Base-by-base conservation (phyloP, 1,140 invertebrate genomes). In the Conopomorpha cramerella region DNA sequence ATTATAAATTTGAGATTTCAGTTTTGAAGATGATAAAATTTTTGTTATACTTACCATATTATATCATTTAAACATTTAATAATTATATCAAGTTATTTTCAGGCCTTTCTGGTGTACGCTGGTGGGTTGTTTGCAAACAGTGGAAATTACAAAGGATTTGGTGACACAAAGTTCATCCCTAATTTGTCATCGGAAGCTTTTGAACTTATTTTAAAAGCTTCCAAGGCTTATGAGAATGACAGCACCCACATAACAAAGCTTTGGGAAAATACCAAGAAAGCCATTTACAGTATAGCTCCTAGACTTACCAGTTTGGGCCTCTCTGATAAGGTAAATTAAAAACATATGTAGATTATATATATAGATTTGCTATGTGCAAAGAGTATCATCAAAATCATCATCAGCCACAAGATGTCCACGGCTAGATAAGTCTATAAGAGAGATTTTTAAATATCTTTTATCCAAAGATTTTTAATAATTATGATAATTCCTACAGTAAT, bases 71-170 rank as follows among this genome's bases (percentile, higher is more conserved):
- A 16, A 19, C 4, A 19, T 1, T 19, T 16, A 15, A 12, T 38
- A 16, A 23, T 43, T 34, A 33, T 35, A 18, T 41, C 15, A 18
- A 34, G n/a, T n/a, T n/a, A n/a, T 44, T 82, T 81, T 32, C 53
- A 93, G 90, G 89, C 91, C 34, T 85, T 95, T 42, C 62, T 94
- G 12, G 87, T 94, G 2, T 97, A 96, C 73, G 73, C 86, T n/a
- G 86, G 86, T 58, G 91, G 88, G 1, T 60, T 95, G 16, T 91
- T 93, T 59, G 81, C 85, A 13, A 95, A 96, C 70, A 81, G 87
- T 57, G 95, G 95, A 16, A 98, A 98, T 73, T 98, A 97, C 65
- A 96, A 95, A 68, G 77, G 88, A 11, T 96, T 96, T 82, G 95
- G 95, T 7, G 94, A 97, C 68, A 89, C 86, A 17, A 98, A 98